Conservation (phyloP, 2,888 invertebrate species). For the Drosophila infuscata region DNA sequence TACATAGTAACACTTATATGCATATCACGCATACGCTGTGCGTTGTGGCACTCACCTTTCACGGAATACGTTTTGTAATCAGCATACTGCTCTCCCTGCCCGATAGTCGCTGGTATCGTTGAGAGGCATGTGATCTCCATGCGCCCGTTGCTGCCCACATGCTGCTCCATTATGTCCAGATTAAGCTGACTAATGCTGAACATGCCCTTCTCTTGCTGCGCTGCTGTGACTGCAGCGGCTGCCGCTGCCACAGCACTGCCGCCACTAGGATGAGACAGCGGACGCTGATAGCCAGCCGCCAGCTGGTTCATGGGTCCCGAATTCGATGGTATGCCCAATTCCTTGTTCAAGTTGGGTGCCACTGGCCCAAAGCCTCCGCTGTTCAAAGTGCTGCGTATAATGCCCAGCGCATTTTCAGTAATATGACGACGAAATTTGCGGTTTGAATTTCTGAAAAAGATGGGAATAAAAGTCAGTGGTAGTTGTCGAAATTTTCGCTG, state of each 20-base stretch:
- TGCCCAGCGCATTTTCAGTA: constrained; percentile 82
- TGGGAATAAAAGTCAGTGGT: constrained; percentile 2
- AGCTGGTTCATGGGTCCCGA: constrained; percentile 83
- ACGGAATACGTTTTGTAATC: constrained; percentile 91
- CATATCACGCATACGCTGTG: constrained; percentile 58
- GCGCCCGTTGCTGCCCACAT: constrained; percentile 89
- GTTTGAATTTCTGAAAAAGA: constrained; percentile 80
- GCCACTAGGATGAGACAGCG: constrained; percentile 81
- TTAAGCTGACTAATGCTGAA: constrained; percentile 89
- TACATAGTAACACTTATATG: constrained; percentile 43
- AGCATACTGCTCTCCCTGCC: constrained; percentile 90
- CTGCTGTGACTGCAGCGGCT: constrained; percentile 82
- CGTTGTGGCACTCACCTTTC: constrained; percentile 87
- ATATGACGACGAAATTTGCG: constrained; percentile 84
- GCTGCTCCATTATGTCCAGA: constrained; percentile 90
- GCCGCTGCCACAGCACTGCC: constrained; percentile 82
- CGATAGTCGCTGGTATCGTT: constrained; percentile 91
- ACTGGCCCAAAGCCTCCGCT: constrained; percentile 82
- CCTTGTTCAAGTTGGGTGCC: constrained; percentile 80
- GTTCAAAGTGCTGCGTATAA: constrained; percentile 82
- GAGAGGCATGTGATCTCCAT: constrained; percentile 91
- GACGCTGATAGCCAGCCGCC: constrained; percentile 80
- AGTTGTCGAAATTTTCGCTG: not conserved
- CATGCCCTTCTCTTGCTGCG: constrained; percentile 82
- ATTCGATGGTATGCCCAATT: constrained; percentile 81